A percentile compares a stretch with the other conserved stretches of the same genome.
These are phyloP conservation scores for Drosophila paramelanica DNA, from an alignment of 2,888 invertebrate genomes.

Conservation along the genomic window DNA sequence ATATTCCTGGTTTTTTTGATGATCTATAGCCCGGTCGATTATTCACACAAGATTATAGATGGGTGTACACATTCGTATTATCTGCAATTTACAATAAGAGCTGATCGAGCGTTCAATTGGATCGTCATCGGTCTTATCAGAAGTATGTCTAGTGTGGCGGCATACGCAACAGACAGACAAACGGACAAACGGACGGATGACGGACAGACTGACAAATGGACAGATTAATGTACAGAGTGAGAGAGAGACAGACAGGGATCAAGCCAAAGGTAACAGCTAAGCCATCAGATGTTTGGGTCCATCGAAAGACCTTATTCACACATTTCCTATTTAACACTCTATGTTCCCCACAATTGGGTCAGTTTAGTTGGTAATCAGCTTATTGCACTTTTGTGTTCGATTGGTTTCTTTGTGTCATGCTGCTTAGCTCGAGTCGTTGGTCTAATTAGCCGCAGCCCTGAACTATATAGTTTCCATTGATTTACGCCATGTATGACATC, in stretches of 20 bases:
- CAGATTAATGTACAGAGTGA: background rate
- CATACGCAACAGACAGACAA: constrained; percentile 12
- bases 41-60: constrained; percentile 6
- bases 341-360: constrained; percentile 22
- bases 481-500: constrained; percentile 39
- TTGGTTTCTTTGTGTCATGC: constrained; percentile 50
- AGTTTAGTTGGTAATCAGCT: constrained; percentile 52
- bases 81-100: constrained; percentile 33
- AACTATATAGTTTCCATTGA: constrained; percentile 53
- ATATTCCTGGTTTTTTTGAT: constrained; percentile 25
- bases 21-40: constrained; percentile 7
- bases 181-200: background rate
- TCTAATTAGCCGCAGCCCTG: constrained; percentile 61
- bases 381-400: constrained; percentile 48
- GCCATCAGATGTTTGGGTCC: constrained; percentile 8
- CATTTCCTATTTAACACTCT: constrained; percentile 3
- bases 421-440: constrained; percentile 38
- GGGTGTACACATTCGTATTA: constrained; percentile 4
- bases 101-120: constrained; percentile 45
- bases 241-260: background rate
- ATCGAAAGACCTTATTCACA: background rate
- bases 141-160: constrained; percentile 11
- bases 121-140: constrained; percentile 54
- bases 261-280: constrained; percentile 8
- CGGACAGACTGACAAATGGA: constrained; percentile 3